phyloP scores from a whole-genome alignment of 1,140 invertebrate genomes.

The Pseudomyrmex dendroicus region DNA sequence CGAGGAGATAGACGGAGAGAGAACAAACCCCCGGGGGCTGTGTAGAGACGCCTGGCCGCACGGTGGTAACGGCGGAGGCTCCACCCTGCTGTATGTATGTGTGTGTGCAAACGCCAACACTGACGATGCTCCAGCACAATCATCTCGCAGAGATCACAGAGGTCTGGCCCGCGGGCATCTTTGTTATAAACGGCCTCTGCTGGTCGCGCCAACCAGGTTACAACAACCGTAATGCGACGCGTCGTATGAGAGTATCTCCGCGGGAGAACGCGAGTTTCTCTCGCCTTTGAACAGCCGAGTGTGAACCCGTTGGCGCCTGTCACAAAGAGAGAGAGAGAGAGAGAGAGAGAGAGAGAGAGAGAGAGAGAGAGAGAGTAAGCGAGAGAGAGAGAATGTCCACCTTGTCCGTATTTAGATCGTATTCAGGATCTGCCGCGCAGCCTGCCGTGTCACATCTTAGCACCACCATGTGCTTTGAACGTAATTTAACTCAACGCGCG shows the following conservation, averaged over 20 bases:
- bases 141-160: slow-evolving; percentile 80
- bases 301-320: slow-evolving; percentile 13
- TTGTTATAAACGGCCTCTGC: slow-evolving; percentile 80
- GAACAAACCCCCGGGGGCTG: slow-evolving; percentile 73
- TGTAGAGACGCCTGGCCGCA: slow-evolving; percentile 74
- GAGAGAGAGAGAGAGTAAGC: too few species aligned
- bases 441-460: slow-evolving; percentile 32
- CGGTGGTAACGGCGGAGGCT: slow-evolving; percentile 68
- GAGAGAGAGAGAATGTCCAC: background rate
- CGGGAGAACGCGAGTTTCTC: slow-evolving; percentile 3
- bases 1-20: slow-evolving; percentile 10
- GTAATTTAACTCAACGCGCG: slow-evolving; percentile 27
- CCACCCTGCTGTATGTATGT: slow-evolving; percentile 52
- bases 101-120: slow-evolving; percentile 59
- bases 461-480: slow-evolving; percentile 5
- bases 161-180: slow-evolving; percentile 77
- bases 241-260: slow-evolving; percentile 33
- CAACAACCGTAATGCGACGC: slow-evolving; percentile 16
- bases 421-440: slow-evolving; percentile 26
- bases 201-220: slow-evolving; percentile 57
- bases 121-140: slow-evolving; percentile 76
- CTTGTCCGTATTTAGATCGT: slow-evolving; percentile 15
- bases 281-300: background rate
- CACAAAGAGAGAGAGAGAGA: too few species aligned
- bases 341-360: too few species aligned